Evolutionary conservation across 2,888 invertebrate genomes (phyloP), one percentile per base, ranked within the genome.

Genomic region (Oscheius sp.): DNA sequence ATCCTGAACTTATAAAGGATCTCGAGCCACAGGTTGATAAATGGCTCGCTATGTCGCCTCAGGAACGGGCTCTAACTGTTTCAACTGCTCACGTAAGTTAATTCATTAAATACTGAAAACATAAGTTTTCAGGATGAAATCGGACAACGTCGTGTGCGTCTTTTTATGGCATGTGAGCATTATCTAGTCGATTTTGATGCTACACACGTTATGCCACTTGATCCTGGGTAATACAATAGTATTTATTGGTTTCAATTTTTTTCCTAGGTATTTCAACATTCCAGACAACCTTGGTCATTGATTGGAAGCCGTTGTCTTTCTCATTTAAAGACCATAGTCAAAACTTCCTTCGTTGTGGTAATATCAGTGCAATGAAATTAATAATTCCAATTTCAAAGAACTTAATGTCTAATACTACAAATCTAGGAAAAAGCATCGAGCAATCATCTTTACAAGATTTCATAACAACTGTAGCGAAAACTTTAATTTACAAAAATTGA

Each of bases 111-210:
- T 22, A 9, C 47, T 47, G 9, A 12, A 47, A 47, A n/a, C n/a
- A 38, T 38, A 12, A 36, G 36, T 32, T n/a, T 51, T 6, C 20
- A 67, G 33, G 44, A 45, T 44, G 73, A 73, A 56, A 65, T 47
- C 32, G 54, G 69, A 0, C 45, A 45, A 24, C 71, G 75, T 24
- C 51, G 68, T 26, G 68, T 69, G 24, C 65, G 71, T 2, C 67
- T 80, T 5, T 76, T 71, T 57, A 67, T 68, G 24, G 70, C 69
- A 9, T 80, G 80, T 44, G 72, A 70, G 17, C 73, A 78, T 32
- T 80, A 80, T 63, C 67, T 80, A 12, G 73, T 78, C 17, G 80
- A 80, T 67, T 78, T 75, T 28, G 80, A 80, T 49, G 74, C 80
- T 3, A 78, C 66, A 28, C 80, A 80, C 66, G 77, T 77, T 5